Evolutionary conservation across 2,888 invertebrate genomes (phyloP), one percentile per base, ranked within the genome.

Genomic region (Parnassius glacialis): DNA sequence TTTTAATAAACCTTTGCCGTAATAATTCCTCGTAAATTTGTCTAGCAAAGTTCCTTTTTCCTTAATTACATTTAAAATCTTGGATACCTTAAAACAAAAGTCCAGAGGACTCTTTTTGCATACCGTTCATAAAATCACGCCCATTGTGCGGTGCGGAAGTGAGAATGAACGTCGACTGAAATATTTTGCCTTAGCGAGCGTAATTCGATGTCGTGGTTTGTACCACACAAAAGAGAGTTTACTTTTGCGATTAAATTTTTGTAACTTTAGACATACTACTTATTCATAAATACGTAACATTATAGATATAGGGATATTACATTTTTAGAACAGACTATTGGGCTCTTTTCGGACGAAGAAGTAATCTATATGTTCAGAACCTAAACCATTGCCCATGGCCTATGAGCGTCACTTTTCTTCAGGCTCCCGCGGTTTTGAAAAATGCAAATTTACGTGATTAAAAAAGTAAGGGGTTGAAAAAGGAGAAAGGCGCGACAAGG

Each of bases 111-210:
- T 44, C 57, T 58, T 62, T 58, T 62, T 62, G 45, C 51, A 58
- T 51, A 62, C 25, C 45, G 50, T 48, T 45, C 51, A 41, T 55
- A 58, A 62, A 45, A 59, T 54, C 47, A 45, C 45, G 44, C 54
- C 51, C 44, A 55, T 51, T 58, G 54, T 47, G 25, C 43, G 43
- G 43, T 41, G 58, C 54, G 58, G 62, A 54, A 59, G 55, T 50
- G 51, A 43, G 25, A 62, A 62, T 62, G 54, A 45, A 47, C 50
- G 51, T 20, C 12, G 51, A 58, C 58, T 62, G 44, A 62, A 62
- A 62, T 57, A 53, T 43, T 16, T 50, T 16, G 25, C 25, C 48
- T 11, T 47, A 13, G 48, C 11, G 50, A 42, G 53, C 43, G 41
- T 58, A 54, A 62, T 58, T 58, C 54, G 13, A 16, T 41, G 53